A percentile compares a stretch with the other conserved stretches of the same genome.
These are phyloP conservation scores for Myotis yumanensis DNA, from an alignment of 2,113 vertebrate species.

Conservation along the genomic window DNA sequence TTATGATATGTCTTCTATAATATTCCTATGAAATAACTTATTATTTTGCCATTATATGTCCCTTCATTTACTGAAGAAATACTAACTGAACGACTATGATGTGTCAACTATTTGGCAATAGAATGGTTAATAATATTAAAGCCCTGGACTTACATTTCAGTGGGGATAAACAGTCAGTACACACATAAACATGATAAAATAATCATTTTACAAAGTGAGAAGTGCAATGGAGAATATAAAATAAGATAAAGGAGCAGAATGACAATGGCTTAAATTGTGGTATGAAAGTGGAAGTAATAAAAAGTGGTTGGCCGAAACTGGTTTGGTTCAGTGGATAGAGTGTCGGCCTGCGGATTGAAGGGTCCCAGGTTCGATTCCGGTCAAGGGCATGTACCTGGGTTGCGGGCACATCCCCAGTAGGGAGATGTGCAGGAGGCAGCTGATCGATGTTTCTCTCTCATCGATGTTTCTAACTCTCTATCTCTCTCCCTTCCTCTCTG, in stretches of 20 bases:
- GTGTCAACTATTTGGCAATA: not conserved
- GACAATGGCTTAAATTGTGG: not conserved
- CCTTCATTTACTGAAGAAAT: slow-evolving; percentile 43
- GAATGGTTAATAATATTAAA: slow-evolving; percentile 38
- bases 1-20: not conserved
- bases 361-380: too few relatives aligned
- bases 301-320: not conserved
- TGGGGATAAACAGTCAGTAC: not conserved
- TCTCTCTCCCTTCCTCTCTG: too few relatives aligned
- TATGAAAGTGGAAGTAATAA: not conserved
- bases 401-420: too few relatives aligned
- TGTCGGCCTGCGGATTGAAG: too few relatives aligned
- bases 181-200: not conserved
- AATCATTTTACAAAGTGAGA: slow-evolving; percentile 1
- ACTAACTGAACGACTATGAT: not conserved
- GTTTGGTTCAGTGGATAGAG: too few relatives aligned
- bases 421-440: too few relatives aligned
- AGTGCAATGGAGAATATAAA: not conserved
- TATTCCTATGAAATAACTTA: slow-evolving; percentile 19
- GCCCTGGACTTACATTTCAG: not conserved
- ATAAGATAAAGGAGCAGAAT: not conserved
- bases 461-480: too few relatives aligned
- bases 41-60: not conserved
- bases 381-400: too few relatives aligned
- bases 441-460: too few relatives aligned